Conservation (phyloP, 2,113 vertebrate species). For the Oxygymnocypris stewartii region DNA sequence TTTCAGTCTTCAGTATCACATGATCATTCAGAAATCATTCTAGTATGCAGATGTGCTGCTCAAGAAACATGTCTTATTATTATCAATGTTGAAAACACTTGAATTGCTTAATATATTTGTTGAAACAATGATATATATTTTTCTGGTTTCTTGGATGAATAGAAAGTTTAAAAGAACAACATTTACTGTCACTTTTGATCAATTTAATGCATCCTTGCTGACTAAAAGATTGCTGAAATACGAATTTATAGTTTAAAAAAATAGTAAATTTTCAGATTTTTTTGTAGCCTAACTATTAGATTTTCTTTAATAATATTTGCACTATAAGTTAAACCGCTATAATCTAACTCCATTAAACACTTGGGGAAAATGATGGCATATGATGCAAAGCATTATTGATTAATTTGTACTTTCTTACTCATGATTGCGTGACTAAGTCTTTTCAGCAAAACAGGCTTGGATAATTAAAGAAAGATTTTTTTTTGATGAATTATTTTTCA, state of each 20-base stretch:
- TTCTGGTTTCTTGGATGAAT: not conserved
- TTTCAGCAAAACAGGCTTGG: not conserved
- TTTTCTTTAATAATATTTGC: no score
- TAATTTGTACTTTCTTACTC: not conserved
- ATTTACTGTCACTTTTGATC: not conserved
- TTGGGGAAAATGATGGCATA: not conserved
- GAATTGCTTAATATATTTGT: not conserved
- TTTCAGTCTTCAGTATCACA: not conserved
- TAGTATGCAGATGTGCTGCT: not conserved
- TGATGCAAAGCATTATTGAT: not conserved
- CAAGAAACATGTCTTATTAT: not conserved
- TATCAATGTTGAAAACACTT: not conserved
- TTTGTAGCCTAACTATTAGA: accelerated
- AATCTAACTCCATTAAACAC: not conserved
- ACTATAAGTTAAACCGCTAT: not conserved
- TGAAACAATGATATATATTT: not conserved
- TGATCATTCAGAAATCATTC: not conserved
- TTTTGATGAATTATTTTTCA: not conserved
- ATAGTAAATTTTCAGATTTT: no score
- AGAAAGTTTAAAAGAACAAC: not conserved
- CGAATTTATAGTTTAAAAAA: no score
- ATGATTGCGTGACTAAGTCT: no score
- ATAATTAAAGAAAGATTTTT: not conserved
- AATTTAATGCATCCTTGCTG: not conserved
- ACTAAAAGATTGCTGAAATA: no score